Base-by-base conservation (phyloP, 2,113 vertebrate species). In the Podilymbus podiceps region DNA sequence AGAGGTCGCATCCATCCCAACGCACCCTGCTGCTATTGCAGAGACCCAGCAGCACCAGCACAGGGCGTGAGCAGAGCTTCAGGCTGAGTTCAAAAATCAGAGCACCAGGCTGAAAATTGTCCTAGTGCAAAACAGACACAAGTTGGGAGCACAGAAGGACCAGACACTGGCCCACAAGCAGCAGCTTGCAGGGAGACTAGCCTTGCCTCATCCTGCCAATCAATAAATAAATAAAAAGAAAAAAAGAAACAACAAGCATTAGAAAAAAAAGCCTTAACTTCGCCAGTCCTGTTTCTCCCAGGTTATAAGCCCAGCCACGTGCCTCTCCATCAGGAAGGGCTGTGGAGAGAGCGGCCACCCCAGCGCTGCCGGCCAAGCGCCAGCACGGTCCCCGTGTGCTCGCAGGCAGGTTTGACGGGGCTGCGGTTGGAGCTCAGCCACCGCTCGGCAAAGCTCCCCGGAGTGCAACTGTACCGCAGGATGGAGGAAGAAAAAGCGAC, bases 261-360 rank as follows among this genome's bases (percentile, higher is more conserved):
- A 64, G 11, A 20, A 19, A 23, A 19, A 23, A 19, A 40, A 0
- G 2, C 23, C 21, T 38, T 35, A 82, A 14, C 6, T 21, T 5
- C 33, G 21, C 31, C 21, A 23, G 12, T 27, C 22, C 46, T 13
- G 35, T 38, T 71, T 40, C 56, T 49, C 11, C 0, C 20, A n/a
- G 63, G 49, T 8, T 53, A 25, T 27, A 59, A 68, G 49, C 49
- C 75, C 71, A 15, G 50, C 63, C 11, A 0, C 0, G 4, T 2
- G n/a, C 42, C 0, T 4, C 53, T 77, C 82, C 40, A 7, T 0
- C 2, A 2, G 46, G 72, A 75, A 11, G 6, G 21, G 74, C 60
- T 85, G 85, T 2, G 35, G 74, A 7, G 3, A 27, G 27, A 62
- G 55, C 4, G 10, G 59, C 59, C 16, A 8, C n/a, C 47, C 80